These are phyloP conservation scores for Megaceryle maxima DNA, from an alignment of 2,113 vertebrate species.

Conservation along the genomic window DNA sequence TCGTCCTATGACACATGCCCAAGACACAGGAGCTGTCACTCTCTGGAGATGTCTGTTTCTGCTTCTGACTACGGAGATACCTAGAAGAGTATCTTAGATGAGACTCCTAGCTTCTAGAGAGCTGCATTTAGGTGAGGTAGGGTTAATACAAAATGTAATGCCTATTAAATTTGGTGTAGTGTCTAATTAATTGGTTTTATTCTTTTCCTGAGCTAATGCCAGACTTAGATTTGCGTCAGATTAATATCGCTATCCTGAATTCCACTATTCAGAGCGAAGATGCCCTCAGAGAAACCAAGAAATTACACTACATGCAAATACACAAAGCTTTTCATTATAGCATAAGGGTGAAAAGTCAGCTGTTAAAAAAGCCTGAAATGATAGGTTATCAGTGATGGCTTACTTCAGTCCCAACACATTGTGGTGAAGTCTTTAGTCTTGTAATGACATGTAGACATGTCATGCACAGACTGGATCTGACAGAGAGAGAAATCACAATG, in stretches of 20 bases:
- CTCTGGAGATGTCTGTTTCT: neutral
- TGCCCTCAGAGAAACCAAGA: neutral
- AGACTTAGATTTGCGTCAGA: neutral
- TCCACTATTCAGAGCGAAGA: neutral
- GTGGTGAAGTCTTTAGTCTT: neutral
- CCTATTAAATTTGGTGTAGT: neutral
- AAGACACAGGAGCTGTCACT: neutral
- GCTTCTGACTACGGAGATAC: neutral
- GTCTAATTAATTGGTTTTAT: slow-evolving; percentile 16
- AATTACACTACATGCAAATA: neutral
- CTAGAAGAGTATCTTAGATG: neutral
- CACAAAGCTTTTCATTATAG: neutral
- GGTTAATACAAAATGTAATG: neutral
- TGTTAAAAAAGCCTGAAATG: neutral
- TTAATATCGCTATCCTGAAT: neutral
- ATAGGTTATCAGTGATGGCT: neutral
- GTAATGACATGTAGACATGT: neutral
- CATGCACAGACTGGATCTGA: neutral
- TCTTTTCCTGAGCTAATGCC: neutral
- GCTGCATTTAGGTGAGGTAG: neutral
- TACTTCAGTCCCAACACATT: neutral
- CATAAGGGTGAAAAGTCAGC: neutral
- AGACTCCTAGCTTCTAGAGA: neutral
- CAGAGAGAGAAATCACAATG: neutral
- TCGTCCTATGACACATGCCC: neutral